These are phyloP conservation scores for Verasper variegatus DNA, from an alignment of 2,113 vertebrate genomes.

Conservation along the genomic window DNA sequence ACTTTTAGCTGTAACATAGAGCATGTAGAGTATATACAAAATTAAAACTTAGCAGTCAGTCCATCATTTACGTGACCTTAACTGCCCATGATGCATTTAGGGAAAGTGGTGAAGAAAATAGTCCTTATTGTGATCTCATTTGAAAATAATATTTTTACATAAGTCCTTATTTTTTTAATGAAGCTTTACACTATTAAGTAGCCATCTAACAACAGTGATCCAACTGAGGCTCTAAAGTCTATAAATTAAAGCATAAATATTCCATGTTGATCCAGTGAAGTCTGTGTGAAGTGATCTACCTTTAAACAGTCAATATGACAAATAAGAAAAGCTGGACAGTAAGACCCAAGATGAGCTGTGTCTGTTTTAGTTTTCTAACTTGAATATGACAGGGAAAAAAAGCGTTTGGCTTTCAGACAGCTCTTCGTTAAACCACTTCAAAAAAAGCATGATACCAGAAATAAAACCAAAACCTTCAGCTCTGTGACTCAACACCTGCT, in stretches of 20 bases:
- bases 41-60: constrained; percentile 3
- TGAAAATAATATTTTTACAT: background rate
- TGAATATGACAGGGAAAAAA: background rate
- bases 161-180: background rate
- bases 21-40: background rate
- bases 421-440: constrained; percentile 1
- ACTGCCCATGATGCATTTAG: background rate
- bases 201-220: background rate
- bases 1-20: background rate
- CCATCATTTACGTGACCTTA: background rate
- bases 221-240: background rate
- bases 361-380: background rate
- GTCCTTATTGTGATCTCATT: background rate
- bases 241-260: constrained; percentile 3
- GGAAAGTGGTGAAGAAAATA: background rate
- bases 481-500: background rate
- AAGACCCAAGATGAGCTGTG: background rate
- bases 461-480: constrained; percentile 1
- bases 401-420: background rate
- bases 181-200: background rate
- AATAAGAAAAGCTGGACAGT: background rate
- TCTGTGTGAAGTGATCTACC: background rate
- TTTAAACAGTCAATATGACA: background rate
- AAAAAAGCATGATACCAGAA: constrained; percentile 15
- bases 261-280: background rate